These are phyloP conservation scores for Cheilosia grossa DNA, from an alignment of 2,888 invertebrate genomes.

Conservation along the genomic window DNA sequence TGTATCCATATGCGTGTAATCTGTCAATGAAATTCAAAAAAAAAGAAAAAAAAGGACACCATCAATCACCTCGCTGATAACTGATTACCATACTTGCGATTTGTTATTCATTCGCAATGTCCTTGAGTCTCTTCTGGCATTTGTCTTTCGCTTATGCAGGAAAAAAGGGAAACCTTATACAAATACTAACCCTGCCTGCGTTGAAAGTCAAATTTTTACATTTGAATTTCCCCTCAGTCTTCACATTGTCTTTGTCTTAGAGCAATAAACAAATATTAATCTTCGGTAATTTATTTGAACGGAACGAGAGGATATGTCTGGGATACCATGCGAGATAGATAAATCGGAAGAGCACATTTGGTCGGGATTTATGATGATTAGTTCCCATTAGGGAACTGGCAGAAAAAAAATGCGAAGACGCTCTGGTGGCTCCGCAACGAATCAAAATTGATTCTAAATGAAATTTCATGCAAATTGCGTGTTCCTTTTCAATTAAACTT, in stretches of 20 bases:
- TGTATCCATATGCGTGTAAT: not conserved
- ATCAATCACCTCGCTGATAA: conserved; percentile 58
- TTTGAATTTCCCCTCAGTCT: conserved; percentile 24
- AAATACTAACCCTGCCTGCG: conserved; percentile 10
- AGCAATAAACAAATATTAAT: conserved; percentile 74
- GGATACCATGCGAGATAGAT: conserved; percentile 48
- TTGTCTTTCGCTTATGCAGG: not conserved
- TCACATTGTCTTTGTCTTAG: conserved; percentile 10
- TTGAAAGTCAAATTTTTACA: conserved; percentile 51
- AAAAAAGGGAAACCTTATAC: not conserved
- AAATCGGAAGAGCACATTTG: conserved; percentile 70
- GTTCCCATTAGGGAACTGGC: conserved; percentile 51
- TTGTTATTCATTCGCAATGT: conserved; percentile 43
- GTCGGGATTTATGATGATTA: conserved; percentile 72
- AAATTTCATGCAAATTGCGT: conserved; percentile 63
- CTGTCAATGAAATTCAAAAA: conserved; percentile 35
- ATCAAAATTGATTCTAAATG: conserved; percentile 69
- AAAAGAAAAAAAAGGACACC: conserved; percentile 8
- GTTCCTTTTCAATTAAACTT: conserved; percentile 34
- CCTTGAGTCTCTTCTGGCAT: conserved; percentile 28
- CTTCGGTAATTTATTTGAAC: conserved; percentile 71
- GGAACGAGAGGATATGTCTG: conserved; percentile 60
- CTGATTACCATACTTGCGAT: conserved; percentile 52
- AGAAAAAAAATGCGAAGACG: not conserved
- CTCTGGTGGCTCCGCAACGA: conserved; percentile 5